Conservation (phyloP, 2,888 invertebrate genomes). For the Trimorus sp. region DNA sequence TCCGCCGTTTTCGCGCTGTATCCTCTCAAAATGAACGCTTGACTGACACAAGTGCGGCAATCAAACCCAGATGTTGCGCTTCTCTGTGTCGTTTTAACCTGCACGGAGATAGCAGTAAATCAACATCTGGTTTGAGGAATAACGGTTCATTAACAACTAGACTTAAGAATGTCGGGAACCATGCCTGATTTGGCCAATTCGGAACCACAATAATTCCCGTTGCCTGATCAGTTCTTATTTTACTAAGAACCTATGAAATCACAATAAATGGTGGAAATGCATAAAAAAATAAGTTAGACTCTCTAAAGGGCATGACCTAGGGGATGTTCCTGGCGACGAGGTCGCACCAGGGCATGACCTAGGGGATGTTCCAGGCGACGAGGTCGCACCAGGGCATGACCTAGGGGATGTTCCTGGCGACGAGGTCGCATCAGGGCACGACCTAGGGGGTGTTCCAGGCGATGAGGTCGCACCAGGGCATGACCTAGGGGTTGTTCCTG, state of each 20-base stretch:
- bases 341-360: too few relatives aligned
- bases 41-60: conserved; percentile 37
- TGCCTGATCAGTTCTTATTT: conserved; percentile 44
- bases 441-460: too few relatives aligned
- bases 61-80: conserved; percentile 24
- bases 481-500: too few relatives aligned
- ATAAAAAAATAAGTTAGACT: conserved; percentile 21
- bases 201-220: conserved; percentile 51
- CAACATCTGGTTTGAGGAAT: conserved; percentile 23
- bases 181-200: conserved; percentile 41
- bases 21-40: conserved; percentile 6
- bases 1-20: too few relatives aligned
- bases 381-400: too few relatives aligned
- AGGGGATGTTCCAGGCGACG: too few relatives aligned
- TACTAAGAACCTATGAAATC: conserved; percentile 35
- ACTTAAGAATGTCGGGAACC: conserved; percentile 36
- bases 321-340: too few relatives aligned
- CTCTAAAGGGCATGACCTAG: too few relatives aligned
- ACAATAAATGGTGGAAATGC: conserved; percentile 58
- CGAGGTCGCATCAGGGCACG: too few relatives aligned
- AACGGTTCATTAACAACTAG: conserved; percentile 25
- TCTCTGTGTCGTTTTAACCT: conserved; percentile 28
- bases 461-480: too few relatives aligned
- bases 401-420: too few relatives aligned
- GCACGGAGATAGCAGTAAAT: conserved; percentile 33